Evolutionary conservation across 2,888 invertebrate species (phyloP), one percentile per base, ranked within the genome.

Genomic region (Apotomis capreana): DNA sequence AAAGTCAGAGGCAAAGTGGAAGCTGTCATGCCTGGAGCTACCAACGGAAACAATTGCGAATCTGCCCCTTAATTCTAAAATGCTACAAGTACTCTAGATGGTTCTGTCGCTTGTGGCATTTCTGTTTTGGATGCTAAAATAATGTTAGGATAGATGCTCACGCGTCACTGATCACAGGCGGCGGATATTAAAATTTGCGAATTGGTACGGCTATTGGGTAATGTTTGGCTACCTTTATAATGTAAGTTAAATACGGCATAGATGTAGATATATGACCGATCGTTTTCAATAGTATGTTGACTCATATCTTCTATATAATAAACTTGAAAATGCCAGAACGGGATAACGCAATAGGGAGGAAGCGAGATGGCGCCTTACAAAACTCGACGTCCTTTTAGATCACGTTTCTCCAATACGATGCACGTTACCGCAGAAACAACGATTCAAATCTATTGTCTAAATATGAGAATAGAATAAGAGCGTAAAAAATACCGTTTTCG

Each of bases 111-210:
- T 26, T 57, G 8, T 12, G 44, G 8, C 9, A 46, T 65, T 65
- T 0, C 36, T 44, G 57, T 13, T 46, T 44, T n/a, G 46, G n/a
- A 46, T 3, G 5, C 12, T n/a, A 46, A 55, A 65, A 91, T 90
- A 89, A 89, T 91, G 91, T 91, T 91, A 90, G 90, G 81, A 77
- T 78, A 84, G 84, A 83, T 87, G 83, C 88, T 89, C 85, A 87
- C 90, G 87, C 87, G 79, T 84, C 81, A 86, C 74, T 80, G 92
- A 92, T 92, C 92, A 92, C 82, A 91, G 89, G 85, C 79, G 70
- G 46, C 74, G 78, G 72, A 72, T 68, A 72, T 67, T 71, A 68
- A 68, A 68, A 71, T 71, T 68, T 57, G 67, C 61, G 37, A 63
- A 72, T 57, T 54, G 57, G 59, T 59, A 51, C 59, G 57, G 68